Conservation (phyloP, 23 tunicate genomes). For the Trididemnum miniatum region DNA sequence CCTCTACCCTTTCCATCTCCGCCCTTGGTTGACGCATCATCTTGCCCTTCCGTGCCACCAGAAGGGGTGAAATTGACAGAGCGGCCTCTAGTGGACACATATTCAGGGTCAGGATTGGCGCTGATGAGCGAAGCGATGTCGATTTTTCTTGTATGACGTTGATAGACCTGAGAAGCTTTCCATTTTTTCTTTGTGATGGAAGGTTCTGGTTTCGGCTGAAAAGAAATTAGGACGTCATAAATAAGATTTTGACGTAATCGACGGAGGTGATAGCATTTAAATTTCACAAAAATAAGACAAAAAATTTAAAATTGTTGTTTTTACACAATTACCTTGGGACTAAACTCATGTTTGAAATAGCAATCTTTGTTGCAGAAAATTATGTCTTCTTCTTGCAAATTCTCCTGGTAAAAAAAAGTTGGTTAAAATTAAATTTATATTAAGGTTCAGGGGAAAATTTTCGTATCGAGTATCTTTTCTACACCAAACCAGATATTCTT, state of each 20-base stretch:
- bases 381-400: slow-evolving; percentile 57
- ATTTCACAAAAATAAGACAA: too few species aligned
- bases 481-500: too few species aligned
- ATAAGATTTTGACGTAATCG: too few species aligned
- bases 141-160: slow-evolving; percentile 64
- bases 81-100: slow-evolving; percentile 37
- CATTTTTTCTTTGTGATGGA: slow-evolving; percentile 57
- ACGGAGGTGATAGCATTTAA: too few species aligned
- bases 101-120: slow-evolving; percentile 67
- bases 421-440: too few species aligned
- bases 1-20: slow-evolving; percentile 65
- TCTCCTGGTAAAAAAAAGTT: too few species aligned
- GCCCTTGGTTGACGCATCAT: background rate
- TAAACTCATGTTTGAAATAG: slow-evolving; percentile 49
- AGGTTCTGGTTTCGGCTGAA: background rate
- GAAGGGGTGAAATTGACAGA: background rate
- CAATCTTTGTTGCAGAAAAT: slow-evolving; percentile 87
- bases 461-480: too few species aligned
- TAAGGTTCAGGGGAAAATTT: too few species aligned
- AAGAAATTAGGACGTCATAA: too few species aligned
- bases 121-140: slow-evolving; percentile 68
- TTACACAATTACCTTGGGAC: slow-evolving; percentile 63
- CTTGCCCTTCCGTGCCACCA: background rate
- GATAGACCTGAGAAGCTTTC: slow-evolving; percentile 79
- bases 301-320: too few species aligned